Percentiles rank a stretch among this genome's conserved stretches.
Conservation (phyloP, 2,888 invertebrate genomes). For the Dioctria rufipes region DNA sequence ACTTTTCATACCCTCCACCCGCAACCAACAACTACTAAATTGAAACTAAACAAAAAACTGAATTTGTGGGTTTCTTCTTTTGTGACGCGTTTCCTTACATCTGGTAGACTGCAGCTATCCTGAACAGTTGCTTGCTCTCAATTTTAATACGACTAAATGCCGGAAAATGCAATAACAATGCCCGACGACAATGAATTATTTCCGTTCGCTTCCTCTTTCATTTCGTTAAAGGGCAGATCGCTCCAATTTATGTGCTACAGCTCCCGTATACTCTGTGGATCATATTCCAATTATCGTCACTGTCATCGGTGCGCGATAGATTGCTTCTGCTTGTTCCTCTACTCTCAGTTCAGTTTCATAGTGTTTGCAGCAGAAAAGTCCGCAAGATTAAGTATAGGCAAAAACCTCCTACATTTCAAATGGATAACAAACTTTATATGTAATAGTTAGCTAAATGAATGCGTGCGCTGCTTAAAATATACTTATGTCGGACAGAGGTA, state of each 20-base stretch:
- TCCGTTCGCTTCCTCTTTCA: slow-evolving; percentile 33
- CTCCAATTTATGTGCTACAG: slow-evolving; percentile 21
- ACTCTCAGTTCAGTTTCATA: slow-evolving; percentile 1
- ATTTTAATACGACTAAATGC: slow-evolving; percentile 15
- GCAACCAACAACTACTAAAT: no score
- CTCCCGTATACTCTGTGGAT: slow-evolving; percentile 15
- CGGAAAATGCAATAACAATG: slow-evolving; percentile 43
- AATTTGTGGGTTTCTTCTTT: no score
- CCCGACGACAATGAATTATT: slow-evolving; percentile 39
- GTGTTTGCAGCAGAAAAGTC: slow-evolving; percentile 13
- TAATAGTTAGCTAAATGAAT: neutral
- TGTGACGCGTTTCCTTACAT: no score
- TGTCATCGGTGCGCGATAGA: neutral
- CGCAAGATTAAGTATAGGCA: neutral
- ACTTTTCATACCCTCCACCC: no score
- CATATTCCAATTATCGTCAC: slow-evolving; percentile 44
- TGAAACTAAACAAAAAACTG: no score
- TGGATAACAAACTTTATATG: neutral
- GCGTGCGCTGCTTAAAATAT: slow-evolving; percentile 21
- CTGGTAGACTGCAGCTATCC: no score
- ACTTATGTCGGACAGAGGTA: slow-evolving; percentile 1
- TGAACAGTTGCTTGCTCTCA: neutral
- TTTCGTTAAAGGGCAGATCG: slow-evolving; percentile 26
- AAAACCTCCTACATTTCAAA: neutral
- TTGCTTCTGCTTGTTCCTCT: slow-evolving; percentile 7